phyloP scores from a whole-genome alignment of 2,797 vertebrate genomes.

The Spondyliosoma cantharus region DNA sequence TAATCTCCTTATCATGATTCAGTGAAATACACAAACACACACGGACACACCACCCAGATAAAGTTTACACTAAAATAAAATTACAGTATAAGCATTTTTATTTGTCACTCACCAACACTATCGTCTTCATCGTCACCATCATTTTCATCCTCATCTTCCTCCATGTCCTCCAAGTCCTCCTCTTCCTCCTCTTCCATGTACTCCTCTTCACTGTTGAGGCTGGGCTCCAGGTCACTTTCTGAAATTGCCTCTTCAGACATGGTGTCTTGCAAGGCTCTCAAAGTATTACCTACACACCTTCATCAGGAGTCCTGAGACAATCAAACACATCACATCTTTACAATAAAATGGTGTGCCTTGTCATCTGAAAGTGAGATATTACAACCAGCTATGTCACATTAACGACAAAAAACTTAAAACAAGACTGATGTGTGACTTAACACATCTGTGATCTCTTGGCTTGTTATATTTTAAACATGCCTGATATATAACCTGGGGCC shows the following conservation, averaged over 20 bases:
- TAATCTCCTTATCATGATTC: neutral
- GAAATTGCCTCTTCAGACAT: constrained; percentile 99
- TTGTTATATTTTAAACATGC: neutral
- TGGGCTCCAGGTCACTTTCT: constrained; percentile 97
- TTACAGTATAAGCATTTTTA: neutral
- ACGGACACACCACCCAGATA: neutral
- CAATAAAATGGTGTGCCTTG: neutral
- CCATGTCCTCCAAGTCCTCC: constrained; percentile 76
- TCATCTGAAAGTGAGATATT: neutral
- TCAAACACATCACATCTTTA: constrained; percentile 18
- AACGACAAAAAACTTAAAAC: neutral
- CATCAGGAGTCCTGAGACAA: constrained; percentile 73
- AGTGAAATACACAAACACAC: neutral
- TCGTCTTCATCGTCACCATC: constrained; percentile 83
- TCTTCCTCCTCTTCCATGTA: constrained; percentile 81
- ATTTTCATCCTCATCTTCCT: constrained; percentile 79
- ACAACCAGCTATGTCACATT: neutral
- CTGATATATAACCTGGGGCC: neutral
- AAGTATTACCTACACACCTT: constrained; percentile 96
- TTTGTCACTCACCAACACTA: constrained; percentile 72
- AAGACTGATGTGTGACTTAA: neutral
- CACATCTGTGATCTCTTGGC: neutral
- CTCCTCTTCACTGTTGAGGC: constrained; percentile 88
- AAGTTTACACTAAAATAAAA: neutral
- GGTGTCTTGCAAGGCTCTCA: constrained; percentile 88